These are phyloP conservation scores for Keiferia lycopersicella DNA, from an alignment of 2,888 invertebrate species.

Conservation along the genomic window DNA sequence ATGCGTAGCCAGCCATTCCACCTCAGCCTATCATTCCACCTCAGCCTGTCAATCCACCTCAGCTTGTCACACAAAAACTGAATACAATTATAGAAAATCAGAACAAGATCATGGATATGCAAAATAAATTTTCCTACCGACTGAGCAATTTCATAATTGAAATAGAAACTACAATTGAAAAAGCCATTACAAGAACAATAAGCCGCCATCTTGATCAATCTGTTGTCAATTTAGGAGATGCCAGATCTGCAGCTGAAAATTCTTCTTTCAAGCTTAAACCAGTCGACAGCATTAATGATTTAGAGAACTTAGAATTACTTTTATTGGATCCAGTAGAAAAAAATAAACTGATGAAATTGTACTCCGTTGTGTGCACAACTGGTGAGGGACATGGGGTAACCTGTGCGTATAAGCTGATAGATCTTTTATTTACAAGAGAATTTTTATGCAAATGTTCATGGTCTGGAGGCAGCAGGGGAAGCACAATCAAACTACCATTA, in stretches of 20 bases:
- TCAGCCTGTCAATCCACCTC: neutral
- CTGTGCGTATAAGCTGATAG: slow-evolving; percentile 22
- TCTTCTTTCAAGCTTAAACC: slow-evolving; percentile 16
- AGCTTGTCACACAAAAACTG: slow-evolving; percentile 17
- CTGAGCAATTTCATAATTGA: neutral
- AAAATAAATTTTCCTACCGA: slow-evolving; percentile 11
- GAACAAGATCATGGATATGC: slow-evolving; percentile 21
- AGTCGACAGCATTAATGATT: slow-evolving; percentile 11
- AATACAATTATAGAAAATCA: slow-evolving; percentile 21
- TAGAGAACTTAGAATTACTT: slow-evolving; percentile 13
- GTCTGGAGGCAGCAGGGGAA: slow-evolving; percentile 22
- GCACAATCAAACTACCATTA: slow-evolving; percentile 16
- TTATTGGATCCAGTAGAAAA: slow-evolving; percentile 20
- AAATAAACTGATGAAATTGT: slow-evolving; percentile 19
- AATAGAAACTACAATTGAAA: slow-evolving; percentile 15
- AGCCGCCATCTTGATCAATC: slow-evolving; percentile 2
- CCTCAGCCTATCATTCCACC: no score
- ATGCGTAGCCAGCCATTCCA: no score
- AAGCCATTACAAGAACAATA: neutral
- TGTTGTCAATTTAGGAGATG: slow-evolving; percentile 2
- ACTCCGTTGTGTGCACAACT: slow-evolving; percentile 17
- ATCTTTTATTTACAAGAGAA: slow-evolving; percentile 22
- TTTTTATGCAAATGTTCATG: slow-evolving; percentile 23
- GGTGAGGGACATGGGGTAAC: slow-evolving; percentile 17
- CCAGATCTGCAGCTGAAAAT: slow-evolving; percentile 10